Percentiles rank a stretch among this genome's conserved stretches.
These are phyloP conservation scores for Loriculus beryllinus DNA, from an alignment of 2,797 vertebrate species.

Conservation along the genomic window DNA sequence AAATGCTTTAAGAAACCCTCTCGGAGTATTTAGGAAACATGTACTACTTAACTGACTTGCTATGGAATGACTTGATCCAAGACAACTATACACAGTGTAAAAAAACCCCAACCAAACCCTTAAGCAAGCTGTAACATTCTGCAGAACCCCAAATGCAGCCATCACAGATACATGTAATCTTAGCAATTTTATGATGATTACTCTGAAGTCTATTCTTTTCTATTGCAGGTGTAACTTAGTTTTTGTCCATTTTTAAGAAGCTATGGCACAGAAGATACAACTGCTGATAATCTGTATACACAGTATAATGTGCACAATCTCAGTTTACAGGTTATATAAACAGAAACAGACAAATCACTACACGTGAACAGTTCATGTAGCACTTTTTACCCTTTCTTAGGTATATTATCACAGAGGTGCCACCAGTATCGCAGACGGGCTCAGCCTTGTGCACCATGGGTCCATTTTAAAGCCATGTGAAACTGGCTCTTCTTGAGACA, in stretches of 20 bases:
- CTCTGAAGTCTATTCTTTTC: not conserved
- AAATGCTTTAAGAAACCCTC: not conserved
- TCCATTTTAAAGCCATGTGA: not conserved
- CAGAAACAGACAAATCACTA: not conserved
- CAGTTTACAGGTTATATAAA: not conserved
- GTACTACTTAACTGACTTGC: not conserved
- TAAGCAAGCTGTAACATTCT: not conserved
- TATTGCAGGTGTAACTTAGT: not conserved
- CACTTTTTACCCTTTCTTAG: not conserved
- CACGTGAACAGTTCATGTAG: not conserved
- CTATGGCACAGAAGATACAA: not conserved
- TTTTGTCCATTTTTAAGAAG: not conserved
- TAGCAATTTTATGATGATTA: not conserved
- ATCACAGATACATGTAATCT: not conserved
- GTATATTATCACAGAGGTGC: not conserved
- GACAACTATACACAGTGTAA: not conserved
- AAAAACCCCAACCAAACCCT: fast-evolving
- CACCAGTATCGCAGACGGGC: not conserved
- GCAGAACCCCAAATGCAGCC: not conserved
- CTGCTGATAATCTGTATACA: not conserved
- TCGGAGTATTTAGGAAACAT: not conserved
- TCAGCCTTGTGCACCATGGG: fast-evolving
- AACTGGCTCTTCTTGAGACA: not conserved
- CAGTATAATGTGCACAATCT: not conserved
- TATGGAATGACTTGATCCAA: not conserved